These are phyloP conservation scores for Cordylochernes scorpioides DNA, from an alignment of 2,888 invertebrate genomes.

Conservation along the genomic window DNA sequence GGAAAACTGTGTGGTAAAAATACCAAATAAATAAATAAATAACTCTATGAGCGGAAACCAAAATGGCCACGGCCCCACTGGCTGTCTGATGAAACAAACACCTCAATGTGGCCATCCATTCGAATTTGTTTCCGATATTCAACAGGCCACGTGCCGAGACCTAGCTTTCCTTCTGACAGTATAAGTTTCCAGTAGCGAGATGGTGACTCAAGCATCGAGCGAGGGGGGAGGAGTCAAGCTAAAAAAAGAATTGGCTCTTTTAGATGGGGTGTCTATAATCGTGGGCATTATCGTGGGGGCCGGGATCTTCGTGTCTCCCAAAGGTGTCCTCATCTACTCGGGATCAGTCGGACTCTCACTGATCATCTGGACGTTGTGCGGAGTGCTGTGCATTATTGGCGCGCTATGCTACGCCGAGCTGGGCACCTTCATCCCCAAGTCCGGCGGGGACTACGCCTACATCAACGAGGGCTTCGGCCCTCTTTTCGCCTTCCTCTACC, in stretches of 20 bases:
- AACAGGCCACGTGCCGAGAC: too few relatives aligned
- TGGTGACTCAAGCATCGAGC: too few relatives aligned
- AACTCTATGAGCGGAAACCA: too few relatives aligned
- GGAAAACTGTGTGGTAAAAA: too few relatives aligned
- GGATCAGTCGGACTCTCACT: conserved; percentile 69
- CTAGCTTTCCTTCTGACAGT: too few relatives aligned
- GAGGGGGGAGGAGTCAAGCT: conserved; percentile 31
- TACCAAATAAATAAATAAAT: too few relatives aligned
- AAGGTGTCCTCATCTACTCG: conserved; percentile 51
- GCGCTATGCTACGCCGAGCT: conserved; percentile 89
- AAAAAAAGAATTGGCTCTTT: conserved; percentile 54
- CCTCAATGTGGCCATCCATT: too few relatives aligned
- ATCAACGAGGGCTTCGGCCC: conserved; percentile 73
- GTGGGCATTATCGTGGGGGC: conserved; percentile 80
- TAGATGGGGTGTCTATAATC: conserved; percentile 74
- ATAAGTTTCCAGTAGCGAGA: too few relatives aligned
- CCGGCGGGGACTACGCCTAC: conserved; percentile 91
- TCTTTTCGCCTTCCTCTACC: conserved; percentile 67
- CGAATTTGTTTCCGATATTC: too few relatives aligned
- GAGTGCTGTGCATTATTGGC: conserved; percentile 63
- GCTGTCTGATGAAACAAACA: too few relatives aligned
- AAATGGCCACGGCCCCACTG: too few relatives aligned
- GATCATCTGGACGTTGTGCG: conserved; percentile 66
- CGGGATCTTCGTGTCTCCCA: conserved; percentile 82
- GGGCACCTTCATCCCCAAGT: conserved; percentile 64